These are phyloP conservation scores for Diphyllodes magnificus DNA, from an alignment of 2,113 vertebrate genomes.

Conservation along the genomic window DNA sequence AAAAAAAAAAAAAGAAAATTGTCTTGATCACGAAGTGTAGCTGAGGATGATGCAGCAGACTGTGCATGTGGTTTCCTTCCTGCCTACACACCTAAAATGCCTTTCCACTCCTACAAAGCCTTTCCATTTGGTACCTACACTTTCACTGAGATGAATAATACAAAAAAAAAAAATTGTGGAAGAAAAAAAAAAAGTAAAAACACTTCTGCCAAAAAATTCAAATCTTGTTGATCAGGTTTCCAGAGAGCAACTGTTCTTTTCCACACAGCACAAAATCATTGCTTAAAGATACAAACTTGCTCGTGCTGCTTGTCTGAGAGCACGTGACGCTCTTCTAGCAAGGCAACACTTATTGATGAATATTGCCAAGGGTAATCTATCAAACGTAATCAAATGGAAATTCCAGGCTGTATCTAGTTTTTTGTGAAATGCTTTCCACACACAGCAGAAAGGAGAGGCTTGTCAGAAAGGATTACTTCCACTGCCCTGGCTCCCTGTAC, in stretches of 20 bases:
- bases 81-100: not conserved
- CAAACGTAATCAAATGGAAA: not conserved
- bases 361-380: not conserved
- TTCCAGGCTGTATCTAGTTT: not conserved
- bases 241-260: not conserved
- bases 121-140: not conserved
- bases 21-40: not conserved
- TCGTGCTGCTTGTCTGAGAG: not conserved
- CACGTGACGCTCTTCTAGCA: not conserved
- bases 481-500: not conserved
- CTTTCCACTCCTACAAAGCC: not conserved
- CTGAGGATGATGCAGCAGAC: not conserved
- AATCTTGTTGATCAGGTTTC: not conserved
- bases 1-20: not conserved
- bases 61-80: not conserved
- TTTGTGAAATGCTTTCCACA: not conserved
- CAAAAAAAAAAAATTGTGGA: not conserved
- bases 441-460: not conserved
- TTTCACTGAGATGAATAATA: not conserved
- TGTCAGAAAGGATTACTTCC: not conserved
- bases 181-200: not conserved
- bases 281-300: not conserved
- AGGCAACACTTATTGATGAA: not conserved
- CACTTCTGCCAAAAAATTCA: not conserved
- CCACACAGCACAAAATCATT: not conserved